Percentiles rank a stretch among this genome's conserved stretches.
Evolutionary conservation across 2,113 vertebrate species (phyloP).

Genomic region (Neofelis nebulosa): DNA sequence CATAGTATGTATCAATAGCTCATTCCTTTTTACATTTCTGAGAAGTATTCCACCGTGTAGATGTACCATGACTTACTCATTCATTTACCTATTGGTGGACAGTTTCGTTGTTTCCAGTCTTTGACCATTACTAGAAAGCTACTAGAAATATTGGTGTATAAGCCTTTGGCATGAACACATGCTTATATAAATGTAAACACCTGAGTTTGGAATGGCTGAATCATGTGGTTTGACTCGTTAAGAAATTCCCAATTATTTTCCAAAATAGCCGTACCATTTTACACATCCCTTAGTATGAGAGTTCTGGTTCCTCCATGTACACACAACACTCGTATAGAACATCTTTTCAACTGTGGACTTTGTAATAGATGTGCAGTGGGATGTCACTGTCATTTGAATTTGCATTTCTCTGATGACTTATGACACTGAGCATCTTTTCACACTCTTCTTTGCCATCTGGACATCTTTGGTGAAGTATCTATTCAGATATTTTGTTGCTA

Average conservation of each 20-base stretch:
- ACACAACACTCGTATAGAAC: too few species aligned
- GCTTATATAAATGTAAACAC: not conserved
- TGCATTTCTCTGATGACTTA: not conserved
- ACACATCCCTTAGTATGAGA: not conserved
- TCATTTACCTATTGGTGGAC: not conserved
- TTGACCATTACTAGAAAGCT: not conserved
- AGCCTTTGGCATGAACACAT: not conserved
- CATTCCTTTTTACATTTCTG: not conserved
- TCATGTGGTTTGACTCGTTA: not conserved
- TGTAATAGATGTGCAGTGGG: not conserved
- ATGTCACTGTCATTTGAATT: not conserved
- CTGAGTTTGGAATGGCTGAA: not conserved
- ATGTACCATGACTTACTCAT: rapidly evolving
- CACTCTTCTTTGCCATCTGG: not conserved
- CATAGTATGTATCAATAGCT: rapidly evolving
- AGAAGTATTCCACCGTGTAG: not conserved
- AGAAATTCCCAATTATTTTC: not conserved
- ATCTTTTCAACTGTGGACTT: not conserved
- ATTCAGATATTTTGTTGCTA: not conserved
- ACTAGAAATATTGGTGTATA: not conserved
- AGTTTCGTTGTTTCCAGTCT: not conserved
- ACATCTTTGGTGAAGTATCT: not conserved
- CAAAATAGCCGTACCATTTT: not conserved
- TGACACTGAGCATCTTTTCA: not conserved
- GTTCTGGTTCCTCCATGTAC: not conserved